Evolutionary conservation across 1,140 invertebrate species (phyloP).

Genomic region (Heterodera carotae): DNA sequence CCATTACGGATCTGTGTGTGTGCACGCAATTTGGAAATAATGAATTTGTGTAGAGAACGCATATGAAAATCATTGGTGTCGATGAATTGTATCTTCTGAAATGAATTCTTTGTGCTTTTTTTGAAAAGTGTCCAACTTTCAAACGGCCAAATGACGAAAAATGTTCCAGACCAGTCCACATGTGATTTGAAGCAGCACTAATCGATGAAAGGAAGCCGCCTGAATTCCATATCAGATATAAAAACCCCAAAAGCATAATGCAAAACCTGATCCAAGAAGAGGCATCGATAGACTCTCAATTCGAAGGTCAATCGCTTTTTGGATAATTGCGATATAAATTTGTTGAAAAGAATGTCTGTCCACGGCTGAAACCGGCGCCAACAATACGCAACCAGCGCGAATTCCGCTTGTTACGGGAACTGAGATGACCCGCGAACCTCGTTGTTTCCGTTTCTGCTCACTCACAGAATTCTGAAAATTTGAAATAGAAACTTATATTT

Average conservation of each 20-base stretch:
- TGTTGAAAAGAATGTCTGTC: slow-evolving; percentile 16
- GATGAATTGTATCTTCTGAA: slow-evolving; percentile 12
- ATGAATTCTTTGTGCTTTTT: background rate
- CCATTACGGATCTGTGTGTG: background rate
- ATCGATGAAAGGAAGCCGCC: background rate
- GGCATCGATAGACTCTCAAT: slow-evolving; percentile 28
- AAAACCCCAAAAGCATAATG: background rate
- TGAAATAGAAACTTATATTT: background rate
- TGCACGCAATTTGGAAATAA: slow-evolving; percentile 6
- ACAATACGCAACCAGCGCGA: slow-evolving; percentile 8
- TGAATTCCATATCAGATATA: too few relatives aligned
- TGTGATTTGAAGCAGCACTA: background rate
- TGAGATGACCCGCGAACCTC: slow-evolving; percentile 6
- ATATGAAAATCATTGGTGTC: slow-evolving; percentile 5
- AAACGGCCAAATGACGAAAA: slow-evolving; percentile 30
- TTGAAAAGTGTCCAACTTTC: slow-evolving; percentile 6
- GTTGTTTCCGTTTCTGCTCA: slow-evolving; percentile 11
- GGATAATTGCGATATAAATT: slow-evolving; percentile 20
- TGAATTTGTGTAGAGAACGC: slow-evolving; percentile 4
- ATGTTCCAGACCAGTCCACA: slow-evolving; percentile 13
- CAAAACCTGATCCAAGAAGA: slow-evolving; percentile 29
- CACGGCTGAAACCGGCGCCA: background rate
- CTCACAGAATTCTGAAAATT: slow-evolving; percentile 1
- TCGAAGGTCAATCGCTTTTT: slow-evolving; percentile 17
- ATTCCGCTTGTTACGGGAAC: background rate